Evolutionary conservation across 2,797 vertebrate genomes (phyloP).

Genomic region (Potorous gilbertii): DNA sequence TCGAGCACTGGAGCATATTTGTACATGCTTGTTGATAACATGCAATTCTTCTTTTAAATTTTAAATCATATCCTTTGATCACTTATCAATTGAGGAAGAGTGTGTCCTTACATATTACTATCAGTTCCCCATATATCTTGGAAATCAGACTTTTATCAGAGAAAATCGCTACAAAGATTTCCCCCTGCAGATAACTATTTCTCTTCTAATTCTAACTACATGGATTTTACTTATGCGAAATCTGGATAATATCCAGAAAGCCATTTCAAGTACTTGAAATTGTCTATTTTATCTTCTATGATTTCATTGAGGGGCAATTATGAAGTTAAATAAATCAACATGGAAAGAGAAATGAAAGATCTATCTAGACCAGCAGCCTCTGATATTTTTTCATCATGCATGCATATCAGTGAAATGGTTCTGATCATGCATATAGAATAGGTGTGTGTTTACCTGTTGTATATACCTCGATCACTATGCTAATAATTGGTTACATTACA

Average conservation of each 20-base stretch:
- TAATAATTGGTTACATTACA: background rate
- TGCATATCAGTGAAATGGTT: background rate
- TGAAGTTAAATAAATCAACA: background rate
- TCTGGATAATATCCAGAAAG: background rate
- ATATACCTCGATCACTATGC: background rate
- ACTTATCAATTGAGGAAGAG: background rate
- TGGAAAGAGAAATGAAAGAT: background rate
- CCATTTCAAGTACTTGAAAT: background rate
- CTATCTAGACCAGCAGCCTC: background rate
- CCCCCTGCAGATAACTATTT: background rate
- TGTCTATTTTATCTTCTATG: background rate
- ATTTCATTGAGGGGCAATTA: background rate
- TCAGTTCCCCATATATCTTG: background rate
- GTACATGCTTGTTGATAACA: background rate
- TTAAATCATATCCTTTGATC: background rate
- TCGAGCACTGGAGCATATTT: background rate
- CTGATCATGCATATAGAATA: background rate
- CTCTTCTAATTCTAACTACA: background rate
- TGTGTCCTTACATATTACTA: background rate
- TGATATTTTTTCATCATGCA: background rate
- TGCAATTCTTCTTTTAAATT: background rate
- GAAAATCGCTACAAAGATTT: background rate
- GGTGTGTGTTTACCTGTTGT: background rate
- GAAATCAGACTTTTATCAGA: background rate
- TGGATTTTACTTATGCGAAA: background rate